A percentile compares a stretch with the other conserved stretches of the same genome.
phyloP scores from a whole-genome alignment of 2,888 invertebrate species.

The Tillus elongatus region DNA sequence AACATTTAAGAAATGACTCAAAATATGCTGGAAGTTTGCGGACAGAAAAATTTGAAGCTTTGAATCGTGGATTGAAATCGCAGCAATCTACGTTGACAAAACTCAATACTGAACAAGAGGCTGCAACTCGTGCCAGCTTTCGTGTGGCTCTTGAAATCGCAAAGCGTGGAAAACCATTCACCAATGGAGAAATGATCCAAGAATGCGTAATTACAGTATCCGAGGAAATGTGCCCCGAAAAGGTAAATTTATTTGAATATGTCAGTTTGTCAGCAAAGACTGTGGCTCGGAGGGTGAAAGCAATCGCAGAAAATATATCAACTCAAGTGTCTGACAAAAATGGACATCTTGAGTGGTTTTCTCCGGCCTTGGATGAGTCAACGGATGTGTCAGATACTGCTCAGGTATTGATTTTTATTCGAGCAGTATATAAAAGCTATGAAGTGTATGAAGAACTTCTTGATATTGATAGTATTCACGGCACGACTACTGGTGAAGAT shows the following conservation, averaged over 20 bases:
- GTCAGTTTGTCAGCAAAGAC: constrained; percentile 24
- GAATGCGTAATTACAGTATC: constrained; percentile 24
- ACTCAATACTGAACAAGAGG: no score
- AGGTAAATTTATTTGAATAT: constrained; percentile 21
- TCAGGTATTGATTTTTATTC: constrained; percentile 19
- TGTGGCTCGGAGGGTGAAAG: constrained; percentile 19
- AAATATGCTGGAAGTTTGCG: constrained; percentile 26
- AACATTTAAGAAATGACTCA: constrained; percentile 26
- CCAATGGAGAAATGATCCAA: constrained; percentile 25
- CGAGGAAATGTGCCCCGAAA: constrained; percentile 22
- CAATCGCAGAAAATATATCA: no score
- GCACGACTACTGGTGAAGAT: constrained; percentile 18
- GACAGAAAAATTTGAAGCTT: constrained; percentile 26
- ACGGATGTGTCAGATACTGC: constrained; percentile 26
- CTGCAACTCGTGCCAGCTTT: no score
- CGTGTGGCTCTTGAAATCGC: constrained; percentile 20
- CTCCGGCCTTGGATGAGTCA: constrained; percentile 23
- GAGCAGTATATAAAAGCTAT: constrained; percentile 19
- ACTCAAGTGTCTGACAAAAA: no score
- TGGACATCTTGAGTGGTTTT: constrained; percentile 22
- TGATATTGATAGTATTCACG: no score
- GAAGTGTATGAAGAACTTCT: no score
- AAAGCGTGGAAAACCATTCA: constrained; percentile 26
- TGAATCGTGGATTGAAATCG: no score
- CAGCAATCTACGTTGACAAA: no score